A percentile compares a stretch with the other conserved stretches of the same genome.
These are phyloP conservation scores for Spodoptera frugiperda DNA, from an alignment of 1,140 invertebrate genomes.

Conservation along the genomic window DNA sequence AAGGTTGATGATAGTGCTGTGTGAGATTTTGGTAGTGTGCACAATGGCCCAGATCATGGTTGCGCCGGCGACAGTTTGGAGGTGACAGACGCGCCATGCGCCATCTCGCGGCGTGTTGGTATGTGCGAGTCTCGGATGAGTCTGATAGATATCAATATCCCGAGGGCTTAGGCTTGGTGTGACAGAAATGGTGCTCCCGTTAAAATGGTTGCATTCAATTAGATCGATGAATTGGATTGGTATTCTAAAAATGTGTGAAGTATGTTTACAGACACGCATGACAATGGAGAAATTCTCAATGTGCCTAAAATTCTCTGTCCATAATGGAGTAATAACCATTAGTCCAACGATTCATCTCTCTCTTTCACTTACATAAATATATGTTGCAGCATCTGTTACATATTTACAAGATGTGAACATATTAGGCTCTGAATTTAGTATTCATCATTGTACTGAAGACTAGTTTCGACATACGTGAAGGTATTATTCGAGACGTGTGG, in stretches of 20 bases:
- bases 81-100: constrained; percentile 47
- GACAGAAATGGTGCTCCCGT: not conserved
- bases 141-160: constrained; percentile 68
- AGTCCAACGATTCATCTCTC: too few species aligned
- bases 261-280: too few species aligned
- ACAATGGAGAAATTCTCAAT: too few species aligned
- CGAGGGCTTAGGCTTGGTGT: not conserved
- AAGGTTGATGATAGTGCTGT: not conserved
- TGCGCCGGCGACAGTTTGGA: constrained; percentile 41
- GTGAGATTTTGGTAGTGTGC: constrained; percentile 33
- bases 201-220: not conserved
- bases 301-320: too few species aligned
- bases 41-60: constrained; percentile 66
- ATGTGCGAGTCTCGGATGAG: constrained; percentile 70
- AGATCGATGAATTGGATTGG: not conserved
- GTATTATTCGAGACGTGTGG: constrained; percentile 39
- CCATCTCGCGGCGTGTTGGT: constrained; percentile 69
- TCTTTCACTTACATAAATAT: constrained; percentile 13
- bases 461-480: constrained; percentile 39
- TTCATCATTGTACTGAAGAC: constrained; percentile 40
- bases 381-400: constrained; percentile 4
- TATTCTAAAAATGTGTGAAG: too few species aligned
- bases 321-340: too few species aligned
- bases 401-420: constrained; percentile 7
- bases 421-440: constrained; percentile 35